Evolutionary conservation across 2,113 vertebrate species (phyloP).

Genomic region (Aspidoscelis tigris): DNA sequence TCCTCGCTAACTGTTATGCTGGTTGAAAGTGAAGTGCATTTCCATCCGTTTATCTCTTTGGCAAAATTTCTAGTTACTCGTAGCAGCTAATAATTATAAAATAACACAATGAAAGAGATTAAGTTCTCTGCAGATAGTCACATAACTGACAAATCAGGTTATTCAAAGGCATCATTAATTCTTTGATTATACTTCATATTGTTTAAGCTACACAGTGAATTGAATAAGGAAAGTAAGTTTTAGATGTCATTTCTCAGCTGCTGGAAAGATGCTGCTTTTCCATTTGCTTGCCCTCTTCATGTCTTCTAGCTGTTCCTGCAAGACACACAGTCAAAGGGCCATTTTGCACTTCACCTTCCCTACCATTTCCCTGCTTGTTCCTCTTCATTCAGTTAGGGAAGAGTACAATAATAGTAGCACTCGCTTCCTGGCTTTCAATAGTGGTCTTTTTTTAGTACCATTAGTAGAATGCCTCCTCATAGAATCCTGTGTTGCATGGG

Average conservation of each 20-base stretch:
- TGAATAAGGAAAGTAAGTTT: neutral
- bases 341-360: too few species aligned
- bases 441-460: too few species aligned
- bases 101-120: neutral
- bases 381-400: too few species aligned
- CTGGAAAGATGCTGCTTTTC: neutral
- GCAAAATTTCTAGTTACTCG: neutral
- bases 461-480: too few species aligned
- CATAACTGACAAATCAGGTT: neutral
- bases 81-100: neutral
- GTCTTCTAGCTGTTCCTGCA: neutral
- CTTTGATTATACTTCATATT: neutral
- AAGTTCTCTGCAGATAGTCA: neutral
- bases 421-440: too few species aligned
- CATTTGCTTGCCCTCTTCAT: neutral
- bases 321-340: too few species aligned
- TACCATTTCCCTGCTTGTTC: too few species aligned
- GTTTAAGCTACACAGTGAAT: neutral
- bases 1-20: too few species aligned
- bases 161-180: neutral
- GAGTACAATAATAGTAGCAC: too few species aligned
- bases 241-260: neutral
- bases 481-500: too few species aligned
- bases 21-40: too few species aligned
- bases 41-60: neutral